These are phyloP conservation scores for Mohoua ochrocephala DNA, from an alignment of 2,113 vertebrate genomes.

Conservation along the genomic window DNA sequence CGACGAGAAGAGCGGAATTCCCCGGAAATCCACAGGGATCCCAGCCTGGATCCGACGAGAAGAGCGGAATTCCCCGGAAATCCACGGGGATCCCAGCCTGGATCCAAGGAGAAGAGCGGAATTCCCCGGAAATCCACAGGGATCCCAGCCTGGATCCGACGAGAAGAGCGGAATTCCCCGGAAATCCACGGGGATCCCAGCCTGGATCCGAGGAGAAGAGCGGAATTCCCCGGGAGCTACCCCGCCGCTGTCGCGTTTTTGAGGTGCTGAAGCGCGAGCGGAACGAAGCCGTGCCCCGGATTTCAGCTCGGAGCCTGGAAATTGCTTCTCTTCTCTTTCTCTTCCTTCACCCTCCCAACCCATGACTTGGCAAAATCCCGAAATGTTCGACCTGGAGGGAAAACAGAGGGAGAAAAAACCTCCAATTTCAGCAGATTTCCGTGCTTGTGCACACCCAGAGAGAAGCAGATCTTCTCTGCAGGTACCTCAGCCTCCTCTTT, in stretches of 20 bases:
- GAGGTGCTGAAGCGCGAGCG: background rate
- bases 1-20: rapidly evolving
- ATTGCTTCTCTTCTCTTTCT: background rate
- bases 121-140: background rate
- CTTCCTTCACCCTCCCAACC: background rate
- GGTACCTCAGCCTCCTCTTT: background rate
- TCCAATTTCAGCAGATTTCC: background rate
- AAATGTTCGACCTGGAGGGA: background rate
- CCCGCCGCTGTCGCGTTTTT: background rate
- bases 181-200: background rate
- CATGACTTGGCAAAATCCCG: background rate
- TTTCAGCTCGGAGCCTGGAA: background rate
- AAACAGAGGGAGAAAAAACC: background rate
- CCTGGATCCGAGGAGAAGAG: rapidly evolving
- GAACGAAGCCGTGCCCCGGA: background rate
- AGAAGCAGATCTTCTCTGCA: background rate
- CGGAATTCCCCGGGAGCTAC: background rate
- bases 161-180: too few relatives aligned
- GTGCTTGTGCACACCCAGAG: rapidly evolving
- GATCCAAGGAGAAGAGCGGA: too few relatives aligned
- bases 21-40: background rate
- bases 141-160: rapidly evolving
- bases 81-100: background rate
- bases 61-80: too few relatives aligned
- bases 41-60: rapidly evolving